phyloP scores from a whole-genome alignment of 2,888 invertebrate genomes.

The Tetramorium bicarinatum region DNA sequence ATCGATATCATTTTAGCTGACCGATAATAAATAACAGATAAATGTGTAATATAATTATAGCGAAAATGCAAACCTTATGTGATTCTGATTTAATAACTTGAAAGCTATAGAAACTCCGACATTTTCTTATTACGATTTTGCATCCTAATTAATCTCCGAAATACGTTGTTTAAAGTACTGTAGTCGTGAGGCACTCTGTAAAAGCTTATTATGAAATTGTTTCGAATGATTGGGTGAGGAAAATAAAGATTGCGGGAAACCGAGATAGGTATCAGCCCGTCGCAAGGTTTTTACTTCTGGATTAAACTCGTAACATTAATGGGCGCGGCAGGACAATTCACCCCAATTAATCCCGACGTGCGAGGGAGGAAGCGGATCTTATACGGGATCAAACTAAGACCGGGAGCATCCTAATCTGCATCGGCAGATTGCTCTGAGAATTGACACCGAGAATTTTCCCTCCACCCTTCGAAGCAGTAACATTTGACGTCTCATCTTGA shows the following conservation, averaged over 20 bases:
- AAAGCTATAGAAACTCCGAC: neutral
- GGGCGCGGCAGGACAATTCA: conserved; percentile 69
- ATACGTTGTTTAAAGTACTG: neutral
- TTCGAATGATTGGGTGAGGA: neutral
- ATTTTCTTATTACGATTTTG: neutral
- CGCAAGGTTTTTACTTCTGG: conserved; percentile 44
- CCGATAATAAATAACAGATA: neutral
- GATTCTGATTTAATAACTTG: neutral
- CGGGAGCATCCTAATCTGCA: conserved; percentile 83
- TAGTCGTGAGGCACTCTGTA: neutral
- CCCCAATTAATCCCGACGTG: conserved; percentile 71
- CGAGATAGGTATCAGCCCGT: conserved; percentile 4
- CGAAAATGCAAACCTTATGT: neutral
- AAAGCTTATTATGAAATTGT: neutral
- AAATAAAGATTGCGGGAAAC: neutral
- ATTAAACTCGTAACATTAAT: conserved; percentile 70
- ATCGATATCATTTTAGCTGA: neutral
- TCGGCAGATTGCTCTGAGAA: conserved; percentile 86
- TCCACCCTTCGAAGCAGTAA: conserved; percentile 73
- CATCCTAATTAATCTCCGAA: neutral
- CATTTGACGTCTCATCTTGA: conserved; percentile 80
- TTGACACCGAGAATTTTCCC: conserved; percentile 83
- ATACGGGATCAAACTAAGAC: conserved; percentile 47
- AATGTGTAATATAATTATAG: neutral
- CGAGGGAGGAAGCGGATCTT: conserved; percentile 59